These are phyloP conservation scores for Ochotona curzoniae DNA, from an alignment of 2,113 vertebrate species.

Conservation along the genomic window DNA sequence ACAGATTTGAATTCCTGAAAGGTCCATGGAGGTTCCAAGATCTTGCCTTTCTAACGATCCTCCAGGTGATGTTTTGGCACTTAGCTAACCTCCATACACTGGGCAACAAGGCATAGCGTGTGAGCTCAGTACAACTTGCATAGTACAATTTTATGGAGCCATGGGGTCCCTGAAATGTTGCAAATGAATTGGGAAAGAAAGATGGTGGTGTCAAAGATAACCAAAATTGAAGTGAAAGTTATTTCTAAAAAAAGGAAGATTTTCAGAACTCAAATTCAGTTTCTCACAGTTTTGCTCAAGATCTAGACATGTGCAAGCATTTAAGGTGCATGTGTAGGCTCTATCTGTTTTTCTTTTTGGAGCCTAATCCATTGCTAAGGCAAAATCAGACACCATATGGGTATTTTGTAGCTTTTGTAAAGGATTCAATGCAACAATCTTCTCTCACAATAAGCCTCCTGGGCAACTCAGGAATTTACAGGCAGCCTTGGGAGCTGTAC, in stretches of 20 bases:
- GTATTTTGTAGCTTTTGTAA: not conserved
- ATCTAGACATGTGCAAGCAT: not conserved
- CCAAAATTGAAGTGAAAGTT: not conserved
- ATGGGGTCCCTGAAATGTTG: not conserved
- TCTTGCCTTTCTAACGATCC: not conserved
- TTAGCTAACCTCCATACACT: too few species aligned
- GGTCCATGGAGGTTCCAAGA: not conserved
- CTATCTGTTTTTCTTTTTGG: not conserved
- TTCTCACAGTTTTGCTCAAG: not conserved
- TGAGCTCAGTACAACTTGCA: too few species aligned
- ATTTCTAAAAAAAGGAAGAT: not conserved
- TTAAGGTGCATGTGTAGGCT: fast-evolving
- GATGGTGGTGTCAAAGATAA: fast-evolving
- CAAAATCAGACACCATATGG: not conserved
- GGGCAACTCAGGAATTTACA: not conserved
- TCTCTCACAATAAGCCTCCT: too few species aligned
- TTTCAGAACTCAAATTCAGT: not conserved
- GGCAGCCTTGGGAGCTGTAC: not conserved
- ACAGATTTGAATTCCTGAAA: fast-evolving
- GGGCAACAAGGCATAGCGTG: not conserved
- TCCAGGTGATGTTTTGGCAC: fast-evolving
- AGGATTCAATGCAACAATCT: not conserved
- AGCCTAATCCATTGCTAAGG: not conserved
- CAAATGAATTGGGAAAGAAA: not conserved
- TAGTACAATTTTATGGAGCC: not conserved